phyloP scores from a whole-genome alignment of 2,888 invertebrate genomes.

The Agonopterix heracliana region DNA sequence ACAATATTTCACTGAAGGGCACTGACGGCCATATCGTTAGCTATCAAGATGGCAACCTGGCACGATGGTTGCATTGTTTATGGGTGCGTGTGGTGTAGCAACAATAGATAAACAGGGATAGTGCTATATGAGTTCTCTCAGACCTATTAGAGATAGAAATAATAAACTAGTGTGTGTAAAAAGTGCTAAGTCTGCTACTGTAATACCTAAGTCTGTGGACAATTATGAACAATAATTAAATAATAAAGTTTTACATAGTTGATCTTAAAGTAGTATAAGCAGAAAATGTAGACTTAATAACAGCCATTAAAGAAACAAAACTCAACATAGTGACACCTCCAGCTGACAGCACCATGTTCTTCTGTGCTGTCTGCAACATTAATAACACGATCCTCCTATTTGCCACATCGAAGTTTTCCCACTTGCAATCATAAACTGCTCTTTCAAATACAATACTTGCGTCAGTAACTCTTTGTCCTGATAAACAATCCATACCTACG shows the following conservation, averaged over 20 bases:
- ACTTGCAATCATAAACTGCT: conserved; percentile 45
- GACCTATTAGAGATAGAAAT: too few species aligned
- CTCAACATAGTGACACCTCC: conserved; percentile 41
- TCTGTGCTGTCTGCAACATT: conserved; percentile 46
- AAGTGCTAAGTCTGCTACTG: too few species aligned
- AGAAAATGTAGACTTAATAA: conserved; percentile 44
- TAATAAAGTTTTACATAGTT: conserved; percentile 11
- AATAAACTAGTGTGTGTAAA: too few species aligned
- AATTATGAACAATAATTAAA: too few species aligned
- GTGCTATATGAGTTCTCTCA: too few species aligned
- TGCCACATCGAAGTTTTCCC: conserved; percentile 45
- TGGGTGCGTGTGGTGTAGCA: too few species aligned
- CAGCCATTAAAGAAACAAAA: conserved; percentile 39
- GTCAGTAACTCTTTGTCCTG: conserved; percentile 47
- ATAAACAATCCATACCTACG: conserved; percentile 42
- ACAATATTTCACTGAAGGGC: too few species aligned
- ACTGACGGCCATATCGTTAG: too few species aligned
- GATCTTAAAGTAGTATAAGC: conserved; percentile 45
- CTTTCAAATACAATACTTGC: conserved; percentile 35
- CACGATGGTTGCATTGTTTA: too few species aligned
- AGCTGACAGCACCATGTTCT: conserved; percentile 41
- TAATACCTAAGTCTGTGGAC: too few species aligned
- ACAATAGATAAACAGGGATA: too few species aligned
- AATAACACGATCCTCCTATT: conserved; percentile 44
- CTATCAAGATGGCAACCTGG: too few species aligned